Evolutionary conservation across 2,113 vertebrate genomes (phyloP), one percentile per base, ranked within the genome.

Genomic region (Pontoporia blainvillei): DNA sequence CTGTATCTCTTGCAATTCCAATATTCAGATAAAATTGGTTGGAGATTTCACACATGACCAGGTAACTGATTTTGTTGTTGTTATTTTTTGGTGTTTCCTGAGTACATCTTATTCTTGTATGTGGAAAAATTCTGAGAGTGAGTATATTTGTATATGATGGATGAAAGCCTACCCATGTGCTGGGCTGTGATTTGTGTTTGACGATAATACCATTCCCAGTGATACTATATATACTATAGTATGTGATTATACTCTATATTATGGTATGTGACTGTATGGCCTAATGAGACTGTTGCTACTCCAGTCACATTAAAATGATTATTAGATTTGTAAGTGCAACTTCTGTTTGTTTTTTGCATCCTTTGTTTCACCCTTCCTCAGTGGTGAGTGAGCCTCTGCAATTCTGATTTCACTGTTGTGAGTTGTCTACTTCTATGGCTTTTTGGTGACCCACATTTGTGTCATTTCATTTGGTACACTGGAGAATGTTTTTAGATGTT

Each of bases 11-110:
- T 99, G 98, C 95, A 99, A 99, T 97, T 99, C 99, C 66, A 99
- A 99, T 96, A 99, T 99, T 97, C 99, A 99, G 97, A 98, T 98
- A 39, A 99, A 99, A 96, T 98, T 99, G 90, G 99, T 99, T 97
- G 99, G 99, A 97, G 99, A 99, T 98, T 99, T 99, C 96, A 99
- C 99, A 25, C 99, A 99, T 72, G 99, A 99, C 97, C 99, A 99
- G 99, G 99, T 99, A 98, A 98, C 66, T 86, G 34, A 52, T 67
- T 41, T 31, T 75, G 31, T 62, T 93, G 41, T 49, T 91, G 1
- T 76, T 62, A 54, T 54, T 83, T 78, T 90, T 67, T 9, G 46
- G 49, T 92, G 49, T 11, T 11, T 87, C 88, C 39, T 95, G n/a
- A 64, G 36, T 76, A 12, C 5, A 31, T 82, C 61, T n/a, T 91